These are phyloP conservation scores for Autographa gamma DNA, from an alignment of 2,888 invertebrate genomes.

Conservation along the genomic window DNA sequence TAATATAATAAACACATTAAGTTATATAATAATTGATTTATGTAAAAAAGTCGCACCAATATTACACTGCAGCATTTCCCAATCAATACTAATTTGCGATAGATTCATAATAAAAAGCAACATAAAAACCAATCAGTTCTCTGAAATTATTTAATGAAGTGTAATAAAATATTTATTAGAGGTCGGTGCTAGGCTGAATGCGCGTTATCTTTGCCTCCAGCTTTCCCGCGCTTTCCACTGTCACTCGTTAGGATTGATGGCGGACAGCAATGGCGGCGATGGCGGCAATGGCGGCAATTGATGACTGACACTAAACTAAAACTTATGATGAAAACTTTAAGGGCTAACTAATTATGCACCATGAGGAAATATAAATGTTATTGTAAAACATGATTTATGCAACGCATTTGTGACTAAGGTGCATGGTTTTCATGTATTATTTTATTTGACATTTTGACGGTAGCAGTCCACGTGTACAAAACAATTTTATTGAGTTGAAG, in stretches of 20 bases:
- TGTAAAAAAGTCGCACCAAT: neutral
- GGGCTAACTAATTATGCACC: slow-evolving; percentile 17
- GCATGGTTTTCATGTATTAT: neutral
- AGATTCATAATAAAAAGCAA: slow-evolving; percentile 15
- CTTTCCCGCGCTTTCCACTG: slow-evolving; percentile 71
- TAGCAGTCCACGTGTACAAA: neutral
- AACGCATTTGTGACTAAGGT: neutral
- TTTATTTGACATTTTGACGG: neutral
- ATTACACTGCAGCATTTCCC: slow-evolving; percentile 2
- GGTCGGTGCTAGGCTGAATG: slow-evolving; percentile 61
- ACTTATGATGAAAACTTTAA: slow-evolving; percentile 39
- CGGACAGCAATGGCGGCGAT: slow-evolving; percentile 31
- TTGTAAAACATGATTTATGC: slow-evolving; percentile 34
- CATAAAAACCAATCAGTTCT: slow-evolving; percentile 20
- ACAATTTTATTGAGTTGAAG: no score
- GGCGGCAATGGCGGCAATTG: slow-evolving; percentile 33
- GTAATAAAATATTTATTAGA: slow-evolving; percentile 53
- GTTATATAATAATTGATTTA: no score
- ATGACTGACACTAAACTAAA: slow-evolving; percentile 36
- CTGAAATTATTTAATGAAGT: slow-evolving; percentile 51
- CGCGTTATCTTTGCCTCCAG: slow-evolving; percentile 60
- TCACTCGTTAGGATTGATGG: slow-evolving; percentile 64
- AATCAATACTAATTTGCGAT: slow-evolving; percentile 19
- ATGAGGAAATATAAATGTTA: slow-evolving; percentile 9
- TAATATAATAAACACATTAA: no score